A percentile compares a stretch with the other conserved stretches of the same genome.
Evolutionary conservation across 2,113 vertebrate species (phyloP).

Genomic region (Cephalopterus ornatus): DNA sequence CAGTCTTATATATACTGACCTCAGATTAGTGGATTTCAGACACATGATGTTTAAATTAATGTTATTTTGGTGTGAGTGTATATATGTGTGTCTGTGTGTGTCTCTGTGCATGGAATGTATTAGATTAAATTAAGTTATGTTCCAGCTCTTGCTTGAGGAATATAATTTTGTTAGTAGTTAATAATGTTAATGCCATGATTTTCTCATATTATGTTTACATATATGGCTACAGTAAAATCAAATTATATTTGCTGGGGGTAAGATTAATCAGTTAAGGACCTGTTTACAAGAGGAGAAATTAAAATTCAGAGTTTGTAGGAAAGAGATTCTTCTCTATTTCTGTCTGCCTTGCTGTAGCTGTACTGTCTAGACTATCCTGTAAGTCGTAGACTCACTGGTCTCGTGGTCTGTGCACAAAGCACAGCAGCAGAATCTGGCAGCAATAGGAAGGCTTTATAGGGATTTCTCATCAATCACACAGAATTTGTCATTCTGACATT

Average conservation of each 20-base stretch:
- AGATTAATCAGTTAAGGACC: slow-evolving; percentile 25
- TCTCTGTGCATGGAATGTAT: slow-evolving; percentile 60
- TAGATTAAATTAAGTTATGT: slow-evolving; percentile 59
- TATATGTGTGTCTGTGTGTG: slow-evolving; percentile 41
- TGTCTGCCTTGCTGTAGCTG: neutral
- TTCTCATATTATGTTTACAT: slow-evolving; percentile 60
- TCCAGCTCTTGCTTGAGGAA: slow-evolving; percentile 55
- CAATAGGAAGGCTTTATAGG: neutral
- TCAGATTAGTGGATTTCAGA: slow-evolving; percentile 43
- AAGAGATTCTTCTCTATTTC: neutral
- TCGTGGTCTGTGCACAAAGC: accelerated
- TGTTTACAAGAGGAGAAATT: slow-evolving; percentile 36
- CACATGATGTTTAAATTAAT: slow-evolving; percentile 65
- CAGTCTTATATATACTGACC: neutral
- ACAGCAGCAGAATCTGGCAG: neutral
- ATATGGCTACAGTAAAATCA: slow-evolving; percentile 48
- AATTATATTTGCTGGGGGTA: slow-evolving; percentile 62
- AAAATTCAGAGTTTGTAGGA: neutral
- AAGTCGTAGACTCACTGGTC: neutral
- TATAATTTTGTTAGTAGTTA: slow-evolving; percentile 67
- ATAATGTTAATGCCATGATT: slow-evolving; percentile 62
- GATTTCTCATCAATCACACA: neutral
- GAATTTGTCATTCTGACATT: neutral
- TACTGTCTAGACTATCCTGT: neutral
- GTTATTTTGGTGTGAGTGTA: slow-evolving; percentile 42